Evolutionary conservation across 1,140 invertebrate genomes (phyloP).

Genomic region (Reticulitermes speratus): DNA sequence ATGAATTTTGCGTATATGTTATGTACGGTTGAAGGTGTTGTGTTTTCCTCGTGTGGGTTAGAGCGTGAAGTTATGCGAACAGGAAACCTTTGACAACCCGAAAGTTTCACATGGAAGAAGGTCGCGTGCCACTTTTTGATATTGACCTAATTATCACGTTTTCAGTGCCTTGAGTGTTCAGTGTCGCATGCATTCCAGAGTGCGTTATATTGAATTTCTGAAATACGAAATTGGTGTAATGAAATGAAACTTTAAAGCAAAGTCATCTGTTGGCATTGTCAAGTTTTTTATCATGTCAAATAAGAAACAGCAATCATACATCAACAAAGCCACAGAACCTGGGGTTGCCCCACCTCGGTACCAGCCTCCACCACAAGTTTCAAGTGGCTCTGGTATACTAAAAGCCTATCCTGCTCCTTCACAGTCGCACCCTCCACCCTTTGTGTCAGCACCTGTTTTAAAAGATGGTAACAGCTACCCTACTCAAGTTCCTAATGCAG

Average conservation of each 20-base stretch:
- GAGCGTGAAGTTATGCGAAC: neutral
- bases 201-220: neutral
- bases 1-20: neutral
- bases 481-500: conserved; percentile 24
- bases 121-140: conserved; percentile 12
- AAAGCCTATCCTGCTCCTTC: conserved; percentile 49
- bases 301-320: conserved; percentile 32
- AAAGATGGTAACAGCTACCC: conserved; percentile 37
- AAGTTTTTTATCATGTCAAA: conserved; percentile 28
- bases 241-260: conserved; percentile 20
- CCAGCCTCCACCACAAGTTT: conserved; percentile 60
- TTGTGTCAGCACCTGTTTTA: conserved; percentile 33
- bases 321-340: conserved; percentile 31
- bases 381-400: conserved; percentile 49
- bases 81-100: neutral
- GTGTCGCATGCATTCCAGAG: neutral
- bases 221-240: neutral
- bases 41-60: neutral
- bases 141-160: neutral
- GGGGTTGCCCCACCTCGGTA: conserved; percentile 58
- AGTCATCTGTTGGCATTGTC: conserved; percentile 5
- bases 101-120: neutral
- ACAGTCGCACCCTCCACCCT: conserved; percentile 35
- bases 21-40: neutral
- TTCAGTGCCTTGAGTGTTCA: neutral